Conservation (phyloP, 2,113 vertebrate genomes). For the Murina feae region DNA sequence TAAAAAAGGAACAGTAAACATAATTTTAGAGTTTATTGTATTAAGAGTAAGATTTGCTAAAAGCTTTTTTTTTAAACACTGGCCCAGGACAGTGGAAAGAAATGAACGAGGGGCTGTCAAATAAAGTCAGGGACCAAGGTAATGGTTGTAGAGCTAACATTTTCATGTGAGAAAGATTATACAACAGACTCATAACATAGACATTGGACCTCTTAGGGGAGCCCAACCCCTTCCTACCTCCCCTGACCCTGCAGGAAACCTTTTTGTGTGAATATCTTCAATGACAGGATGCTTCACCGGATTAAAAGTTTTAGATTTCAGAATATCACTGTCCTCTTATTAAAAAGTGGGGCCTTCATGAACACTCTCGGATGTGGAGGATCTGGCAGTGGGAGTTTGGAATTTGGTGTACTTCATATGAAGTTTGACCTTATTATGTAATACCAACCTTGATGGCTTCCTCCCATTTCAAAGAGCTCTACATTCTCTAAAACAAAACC, state of each 20-base stretch:
- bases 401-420: not conserved
- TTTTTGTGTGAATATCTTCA: not conserved
- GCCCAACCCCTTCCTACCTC: no score
- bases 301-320: not conserved
- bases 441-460: not conserved
- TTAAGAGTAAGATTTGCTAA: not conserved
- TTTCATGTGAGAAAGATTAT: not conserved
- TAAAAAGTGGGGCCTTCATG: not conserved
- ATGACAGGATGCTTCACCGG: not conserved
- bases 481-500: not conserved
- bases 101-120: not conserved
- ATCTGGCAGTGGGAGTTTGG: not conserved
- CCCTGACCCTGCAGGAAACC: not conserved
- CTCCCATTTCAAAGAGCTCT: not conserved
- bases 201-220: not conserved
- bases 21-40: not conserved
- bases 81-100: not conserved
- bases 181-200: not conserved
- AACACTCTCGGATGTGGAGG: not conserved
- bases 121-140: not conserved
- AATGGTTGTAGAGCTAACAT: not conserved
- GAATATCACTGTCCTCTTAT: not conserved
- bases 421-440: not conserved
- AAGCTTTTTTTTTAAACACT: not conserved
- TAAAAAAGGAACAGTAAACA: no score